Percentiles rank a stretch among this genome's conserved stretches.
These are phyloP conservation scores for Ctenicera cuprea DNA, from an alignment of 2,888 invertebrate species.

Conservation along the genomic window DNA sequence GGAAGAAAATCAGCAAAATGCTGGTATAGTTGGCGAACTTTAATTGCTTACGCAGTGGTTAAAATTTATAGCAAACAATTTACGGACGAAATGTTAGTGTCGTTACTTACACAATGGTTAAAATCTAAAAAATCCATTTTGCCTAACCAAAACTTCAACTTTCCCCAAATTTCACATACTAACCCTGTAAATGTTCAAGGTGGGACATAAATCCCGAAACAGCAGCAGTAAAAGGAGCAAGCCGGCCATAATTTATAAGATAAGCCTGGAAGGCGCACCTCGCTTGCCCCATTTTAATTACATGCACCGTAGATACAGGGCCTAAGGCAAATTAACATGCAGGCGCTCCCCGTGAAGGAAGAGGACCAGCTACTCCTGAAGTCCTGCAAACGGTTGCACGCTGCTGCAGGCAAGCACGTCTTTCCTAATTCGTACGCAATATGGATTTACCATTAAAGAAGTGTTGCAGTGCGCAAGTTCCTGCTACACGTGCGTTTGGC, in stretches of 20 bases:
- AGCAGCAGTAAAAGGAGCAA: slow-evolving; percentile 44
- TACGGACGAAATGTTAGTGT: too few relatives aligned
- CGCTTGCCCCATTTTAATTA: slow-evolving; percentile 53
- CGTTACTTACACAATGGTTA: too few relatives aligned
- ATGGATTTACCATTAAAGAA: slow-evolving; percentile 70
- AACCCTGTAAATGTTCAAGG: neutral
- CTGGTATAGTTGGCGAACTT: too few relatives aligned
- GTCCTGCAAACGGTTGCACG: slow-evolving; percentile 18
- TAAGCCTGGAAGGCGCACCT: slow-evolving; percentile 51
- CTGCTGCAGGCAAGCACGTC: slow-evolving; percentile 44
- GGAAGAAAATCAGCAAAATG: too few relatives aligned
- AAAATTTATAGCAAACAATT: too few relatives aligned
- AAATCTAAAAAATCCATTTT: too few relatives aligned
- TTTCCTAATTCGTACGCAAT: slow-evolving; percentile 54
- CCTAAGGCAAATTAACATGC: slow-evolving; percentile 50
- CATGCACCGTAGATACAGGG: slow-evolving; percentile 51
- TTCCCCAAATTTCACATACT: too few relatives aligned
- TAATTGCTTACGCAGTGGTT: too few relatives aligned
- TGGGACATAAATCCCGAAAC: slow-evolving; percentile 35
- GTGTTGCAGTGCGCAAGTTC: slow-evolving; percentile 62
- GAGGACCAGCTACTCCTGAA: slow-evolving; percentile 25
- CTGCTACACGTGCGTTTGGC: slow-evolving; percentile 63
- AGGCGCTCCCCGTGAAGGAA: slow-evolving; percentile 32
- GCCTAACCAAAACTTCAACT: too few relatives aligned
- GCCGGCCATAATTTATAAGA: slow-evolving; percentile 49